Evolutionary conservation across 2,797 vertebrate species (phyloP), one percentile per base, ranked within the genome.

Genomic region (Hemibagrus guttatus): DNA sequence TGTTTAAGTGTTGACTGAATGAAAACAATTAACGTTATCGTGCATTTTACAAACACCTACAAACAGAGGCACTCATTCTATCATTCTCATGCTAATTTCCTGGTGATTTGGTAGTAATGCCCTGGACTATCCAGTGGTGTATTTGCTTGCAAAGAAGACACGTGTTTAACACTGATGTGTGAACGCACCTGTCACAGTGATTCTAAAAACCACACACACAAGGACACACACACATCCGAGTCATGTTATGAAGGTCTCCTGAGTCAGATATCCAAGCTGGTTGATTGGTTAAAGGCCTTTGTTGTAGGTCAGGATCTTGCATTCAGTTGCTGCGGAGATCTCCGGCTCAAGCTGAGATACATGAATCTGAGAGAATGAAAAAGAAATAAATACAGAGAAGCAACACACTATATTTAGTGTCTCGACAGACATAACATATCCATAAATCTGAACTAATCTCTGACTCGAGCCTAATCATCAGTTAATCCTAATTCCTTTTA

Each of bases 271-370:
- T 81, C 68, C 52, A 42, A 31, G 21, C 28, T 4, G 28, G 59
- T 49, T 46, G 79, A n/a, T 82, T 82, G 3, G 92, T 97, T 94
- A 98, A 92, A 99, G 93, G 9, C 97, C 97, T 93, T 99, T 99
- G 91, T 98, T 99, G 95, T 98, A 98, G 76, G 96, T 95, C 90
- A 98, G 93, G 5, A 94, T 95, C 94, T 95, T 92, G 84, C 96
- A 95, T 92, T 93, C 91, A 0, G 97, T 97, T 89, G 95, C 96
- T 92, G 59, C 91, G 78, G 96, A 94, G 17, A 98, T 97, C 92
- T 98, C 97, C 0, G 97, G 97, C 94, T 99, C 97, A 81, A 99
- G 93, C 56, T 90, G 93, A 71, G 92, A 94, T 0, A 97, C 96
- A 75, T 96, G 95, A 39, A 99, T 97, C 97, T 98, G 94, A 12